A percentile compares a stretch with the other conserved stretches of the same genome.
Conservation (phyloP, 1,140 invertebrate species). For the Teleopsis dalmanni region DNA sequence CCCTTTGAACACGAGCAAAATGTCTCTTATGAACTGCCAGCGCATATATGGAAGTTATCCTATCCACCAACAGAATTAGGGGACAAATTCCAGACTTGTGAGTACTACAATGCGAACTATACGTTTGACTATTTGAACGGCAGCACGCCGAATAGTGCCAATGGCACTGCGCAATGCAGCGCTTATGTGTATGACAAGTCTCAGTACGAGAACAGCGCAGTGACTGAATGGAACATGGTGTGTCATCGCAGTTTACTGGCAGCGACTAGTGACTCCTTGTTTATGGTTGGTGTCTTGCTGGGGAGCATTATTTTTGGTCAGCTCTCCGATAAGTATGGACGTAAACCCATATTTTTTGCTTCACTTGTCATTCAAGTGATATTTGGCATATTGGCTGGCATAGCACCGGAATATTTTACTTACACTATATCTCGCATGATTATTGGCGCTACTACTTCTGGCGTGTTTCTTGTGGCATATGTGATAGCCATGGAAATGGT, state of each 20-base stretch:
- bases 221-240: slow-evolving; percentile 67
- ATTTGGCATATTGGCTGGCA: slow-evolving; percentile 55
- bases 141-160: slow-evolving; percentile 12
- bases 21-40: slow-evolving; percentile 45
- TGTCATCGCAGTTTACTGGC: slow-evolving; percentile 60
- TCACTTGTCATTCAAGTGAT: slow-evolving; percentile 63
- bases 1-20: slow-evolving; percentile 50
- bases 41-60: slow-evolving; percentile 47
- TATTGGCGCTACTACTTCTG: slow-evolving; percentile 66
- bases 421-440: slow-evolving; percentile 63
- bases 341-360: slow-evolving; percentile 64
- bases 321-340: slow-evolving; percentile 70
- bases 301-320: slow-evolving; percentile 73
- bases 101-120: slow-evolving; percentile 44
- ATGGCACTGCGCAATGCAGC: slow-evolving; percentile 43
- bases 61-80: slow-evolving; percentile 51
- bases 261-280: slow-evolving; percentile 69
- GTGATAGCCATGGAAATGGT: slow-evolving; percentile 80
- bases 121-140: slow-evolving; percentile 32
- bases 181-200: slow-evolving; percentile 55
- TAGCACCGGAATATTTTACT: slow-evolving; percentile 60
- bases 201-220: slow-evolving; percentile 54
- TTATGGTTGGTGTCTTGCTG: slow-evolving; percentile 75
- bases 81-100: slow-evolving; percentile 49
- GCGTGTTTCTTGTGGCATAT: slow-evolving; percentile 70